A percentile compares a stretch with the other conserved stretches of the same genome.
These are phyloP conservation scores for Eublepharis macularius DNA, from an alignment of 2,113 vertebrate genomes.

Conservation along the genomic window DNA sequence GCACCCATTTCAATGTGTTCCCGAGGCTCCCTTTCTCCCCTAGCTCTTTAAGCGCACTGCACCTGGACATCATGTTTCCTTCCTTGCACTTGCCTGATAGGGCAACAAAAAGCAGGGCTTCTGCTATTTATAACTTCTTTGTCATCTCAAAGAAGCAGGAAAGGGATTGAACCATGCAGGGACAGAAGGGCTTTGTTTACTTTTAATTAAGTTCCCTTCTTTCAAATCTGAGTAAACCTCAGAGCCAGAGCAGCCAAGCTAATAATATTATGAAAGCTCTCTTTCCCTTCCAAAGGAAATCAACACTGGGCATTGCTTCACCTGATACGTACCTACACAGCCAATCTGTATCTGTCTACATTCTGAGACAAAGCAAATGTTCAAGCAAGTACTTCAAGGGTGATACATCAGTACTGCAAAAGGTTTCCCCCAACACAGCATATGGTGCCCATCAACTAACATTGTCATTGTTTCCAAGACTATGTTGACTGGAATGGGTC, in stretches of 20 bases:
- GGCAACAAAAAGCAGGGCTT: constrained; percentile 25
- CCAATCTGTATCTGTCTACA: neutral
- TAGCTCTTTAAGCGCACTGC: constrained; percentile 1
- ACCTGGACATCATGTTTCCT: constrained; percentile 50
- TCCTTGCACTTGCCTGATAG: constrained; percentile 33
- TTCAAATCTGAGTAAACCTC: constrained; percentile 68
- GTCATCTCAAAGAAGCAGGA: constrained; percentile 27
- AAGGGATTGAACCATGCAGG: constrained; percentile 19
- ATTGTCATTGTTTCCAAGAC: neutral
- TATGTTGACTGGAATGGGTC: no score
- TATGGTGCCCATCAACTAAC: neutral
- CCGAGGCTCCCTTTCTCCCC: neutral
- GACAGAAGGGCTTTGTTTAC: constrained; percentile 52
- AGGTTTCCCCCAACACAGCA: neutral
- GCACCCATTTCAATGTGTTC: neutral
- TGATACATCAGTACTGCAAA: neutral
- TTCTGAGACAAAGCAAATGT: neutral
- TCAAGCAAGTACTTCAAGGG: neutral
- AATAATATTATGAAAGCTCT: constrained; percentile 61
- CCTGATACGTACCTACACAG: constrained; percentile 41
- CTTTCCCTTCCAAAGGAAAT: constrained; percentile 38
- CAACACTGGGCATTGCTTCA: neutral
- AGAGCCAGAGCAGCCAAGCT: constrained; percentile 51
- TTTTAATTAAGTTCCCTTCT: constrained; percentile 70
- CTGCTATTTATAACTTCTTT: constrained; percentile 52